Conservation (phyloP, 2,113 vertebrate species). For the Lethenteron camtschaticum region DNA sequence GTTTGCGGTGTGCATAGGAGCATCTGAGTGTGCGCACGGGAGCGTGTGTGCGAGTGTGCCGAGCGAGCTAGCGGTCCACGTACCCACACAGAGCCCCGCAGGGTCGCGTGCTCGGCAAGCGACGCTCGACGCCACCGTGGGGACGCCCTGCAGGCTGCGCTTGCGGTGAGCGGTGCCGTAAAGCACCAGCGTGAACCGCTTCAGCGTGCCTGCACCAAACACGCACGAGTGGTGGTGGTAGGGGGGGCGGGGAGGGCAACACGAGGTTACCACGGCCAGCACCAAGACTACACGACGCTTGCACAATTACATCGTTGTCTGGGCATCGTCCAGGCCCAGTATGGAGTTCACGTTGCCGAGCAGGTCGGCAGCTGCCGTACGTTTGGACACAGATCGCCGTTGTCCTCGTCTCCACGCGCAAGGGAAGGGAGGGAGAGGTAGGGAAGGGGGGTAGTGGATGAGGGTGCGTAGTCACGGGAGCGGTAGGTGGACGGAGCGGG, state of each 20-base stretch:
- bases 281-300: too few species aligned
- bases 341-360: too few species aligned
- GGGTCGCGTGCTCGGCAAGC: constrained; percentile 76
- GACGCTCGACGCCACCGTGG: constrained; percentile 49
- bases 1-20: too few species aligned
- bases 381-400: not conserved
- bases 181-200: constrained; percentile 61
- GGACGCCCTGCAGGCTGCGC: constrained; percentile 30
- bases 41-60: too few species aligned
- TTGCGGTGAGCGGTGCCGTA: constrained; percentile 43
- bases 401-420: too few species aligned
- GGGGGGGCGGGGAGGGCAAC: not conserved
- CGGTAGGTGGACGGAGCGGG: constrained; percentile 10
- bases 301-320: too few species aligned
- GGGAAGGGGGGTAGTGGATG: constrained; percentile 10
- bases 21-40: too few species aligned
- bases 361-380: not conserved
- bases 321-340: too few species aligned
- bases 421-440: too few species aligned
- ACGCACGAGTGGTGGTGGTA: not conserved
- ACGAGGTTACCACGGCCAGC: not conserved
- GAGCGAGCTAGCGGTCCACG: constrained; percentile 17
- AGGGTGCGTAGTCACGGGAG: constrained; percentile 15
- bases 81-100: constrained; percentile 83
- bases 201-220: constrained; percentile 39